Conservation (phyloP, 53 echinoderm and acorn worm species). For the Temnopleurus reevesii region DNA sequence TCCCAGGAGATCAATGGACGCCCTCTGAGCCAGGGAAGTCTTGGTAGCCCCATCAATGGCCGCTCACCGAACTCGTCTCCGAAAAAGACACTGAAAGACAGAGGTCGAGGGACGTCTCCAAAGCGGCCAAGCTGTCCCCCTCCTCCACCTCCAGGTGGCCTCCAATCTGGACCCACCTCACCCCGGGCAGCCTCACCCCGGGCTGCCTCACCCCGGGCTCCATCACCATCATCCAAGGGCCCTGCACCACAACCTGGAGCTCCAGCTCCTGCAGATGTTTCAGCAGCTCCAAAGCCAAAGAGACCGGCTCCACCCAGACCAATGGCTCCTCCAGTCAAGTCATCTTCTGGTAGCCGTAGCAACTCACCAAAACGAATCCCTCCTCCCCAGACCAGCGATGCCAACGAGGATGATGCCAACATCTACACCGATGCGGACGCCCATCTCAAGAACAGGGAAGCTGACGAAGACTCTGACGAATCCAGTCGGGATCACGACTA, state of each 20-base stretch:
- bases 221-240: background rate
- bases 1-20: constrained; percentile 17
- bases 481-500: constrained; percentile 33
- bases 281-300: constrained; percentile 10
- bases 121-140: constrained; percentile 42
- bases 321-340: constrained; percentile 4
- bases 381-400: background rate
- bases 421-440: constrained; percentile 48
- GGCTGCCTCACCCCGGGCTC: background rate
- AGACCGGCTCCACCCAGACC: constrained; percentile 54
- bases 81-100: constrained; percentile 28
- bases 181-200: background rate
- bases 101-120: constrained; percentile 42
- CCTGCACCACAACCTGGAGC: background rate
- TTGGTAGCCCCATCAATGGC: constrained; percentile 38
- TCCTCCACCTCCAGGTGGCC: constrained; percentile 48
- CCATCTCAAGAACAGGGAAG: background rate
- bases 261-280: background rate
- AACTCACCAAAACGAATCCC: constrained; percentile 7
- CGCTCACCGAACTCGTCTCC: constrained; percentile 42
- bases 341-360: background rate
- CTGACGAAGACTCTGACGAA: background rate
- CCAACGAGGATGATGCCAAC: constrained; percentile 27
- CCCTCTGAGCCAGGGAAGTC: constrained; percentile 30
- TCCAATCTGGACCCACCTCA: too few species aligned